phyloP scores from a whole-genome alignment of 2,113 vertebrate genomes.

The Barnardius zonarius region DNA sequence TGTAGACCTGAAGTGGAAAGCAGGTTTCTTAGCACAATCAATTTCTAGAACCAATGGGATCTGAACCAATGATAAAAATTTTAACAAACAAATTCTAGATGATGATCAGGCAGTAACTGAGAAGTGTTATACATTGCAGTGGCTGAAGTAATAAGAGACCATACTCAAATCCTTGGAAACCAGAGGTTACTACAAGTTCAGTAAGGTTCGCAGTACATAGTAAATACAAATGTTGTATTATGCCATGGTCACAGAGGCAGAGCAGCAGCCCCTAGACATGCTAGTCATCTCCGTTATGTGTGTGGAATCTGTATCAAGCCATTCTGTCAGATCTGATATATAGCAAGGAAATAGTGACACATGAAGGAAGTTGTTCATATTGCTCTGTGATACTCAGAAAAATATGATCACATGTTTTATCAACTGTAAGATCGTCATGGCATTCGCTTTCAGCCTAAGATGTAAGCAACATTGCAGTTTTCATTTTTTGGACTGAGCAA shows the following conservation, averaged over 20 bases:
- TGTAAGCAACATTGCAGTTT: neutral
- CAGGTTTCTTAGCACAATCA: neutral
- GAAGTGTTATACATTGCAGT: neutral
- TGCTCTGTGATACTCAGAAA: neutral
- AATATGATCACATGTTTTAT: neutral
- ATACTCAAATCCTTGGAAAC: neutral
- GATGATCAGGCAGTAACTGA: neutral
- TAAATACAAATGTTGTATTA: neutral
- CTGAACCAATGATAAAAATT: neutral
- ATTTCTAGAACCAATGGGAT: neutral
- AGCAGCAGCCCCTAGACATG: neutral
- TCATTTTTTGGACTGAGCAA: neutral
- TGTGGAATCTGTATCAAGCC: neutral
- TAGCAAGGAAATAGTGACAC: neutral
- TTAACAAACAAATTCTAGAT: neutral
- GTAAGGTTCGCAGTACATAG: neutral
- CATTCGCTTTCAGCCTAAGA: neutral
- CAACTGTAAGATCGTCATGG: neutral
- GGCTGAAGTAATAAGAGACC: neutral
- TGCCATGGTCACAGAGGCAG: neutral
- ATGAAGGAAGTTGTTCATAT: slow-evolving; percentile 11
- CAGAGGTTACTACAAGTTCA: neutral
- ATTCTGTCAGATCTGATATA: neutral
- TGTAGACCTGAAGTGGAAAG: neutral
- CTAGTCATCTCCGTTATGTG: neutral